Base-by-base conservation (phyloP, 92 coral and sea anemone genomes). In the Galaxea fascicularis region DNA sequence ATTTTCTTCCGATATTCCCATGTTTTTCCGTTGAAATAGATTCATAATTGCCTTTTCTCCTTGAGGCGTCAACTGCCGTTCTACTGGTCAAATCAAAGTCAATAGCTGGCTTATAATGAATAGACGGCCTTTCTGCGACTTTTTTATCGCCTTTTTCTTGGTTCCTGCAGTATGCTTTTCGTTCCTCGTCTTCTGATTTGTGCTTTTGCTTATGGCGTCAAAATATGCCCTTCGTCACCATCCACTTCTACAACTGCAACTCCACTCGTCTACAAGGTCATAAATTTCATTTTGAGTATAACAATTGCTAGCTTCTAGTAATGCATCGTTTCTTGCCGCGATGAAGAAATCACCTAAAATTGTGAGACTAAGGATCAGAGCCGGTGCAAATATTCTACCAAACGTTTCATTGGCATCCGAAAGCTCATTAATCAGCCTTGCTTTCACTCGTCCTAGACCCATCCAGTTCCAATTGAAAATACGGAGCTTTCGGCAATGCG, bases 271-370 rank as follows among this genome's bases (percentile, higher is more conserved):
- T 4, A 15, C 41, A 1, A 54, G 79, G 5, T 56, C 46, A 52
- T 74, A 28, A 7, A 74, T 41, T 35, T 26, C 25, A 21, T 14
- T 74, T 17, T 13, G 35, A 11, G 2, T 56, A 6, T 13, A 24
- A 4, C 22, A 4, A 14, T 51, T 74, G 17, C 47, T 53, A 15
- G 65, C 65, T 11, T 74, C 65, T 26, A 18, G 10, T 12, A 74
- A 21, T 1, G 95, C 78, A 14, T 83, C 85, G 54, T 92, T 78
- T 4, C 90, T 52, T 18, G 84, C 86, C 12, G 87, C 91, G 20
- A 92, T 49, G 53, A 87, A 90, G 46, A 92, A 90, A 73, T 92
- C 71, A 92, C 52, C 9, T 78, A 54, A 0, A 16, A 90, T 20
- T 8, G 88, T 82, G 13, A 82, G 69, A 84, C 85, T 87, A 0